These are phyloP conservation scores for Ecliptopera silaceata DNA, from an alignment of 2,888 invertebrate genomes.

Conservation along the genomic window DNA sequence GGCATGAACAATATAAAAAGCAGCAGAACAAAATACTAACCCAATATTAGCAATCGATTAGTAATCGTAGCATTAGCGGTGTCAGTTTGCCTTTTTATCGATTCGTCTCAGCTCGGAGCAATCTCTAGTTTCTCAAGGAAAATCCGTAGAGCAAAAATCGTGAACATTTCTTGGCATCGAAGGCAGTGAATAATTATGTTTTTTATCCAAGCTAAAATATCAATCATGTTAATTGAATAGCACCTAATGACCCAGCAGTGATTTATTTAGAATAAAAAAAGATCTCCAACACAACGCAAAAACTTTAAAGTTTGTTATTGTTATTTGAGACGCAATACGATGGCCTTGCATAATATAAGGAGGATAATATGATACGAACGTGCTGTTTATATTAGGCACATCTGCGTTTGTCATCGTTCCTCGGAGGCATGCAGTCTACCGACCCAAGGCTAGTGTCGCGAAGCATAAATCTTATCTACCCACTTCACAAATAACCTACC, in stretches of 20 bases:
- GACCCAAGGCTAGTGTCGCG: conserved; percentile 51
- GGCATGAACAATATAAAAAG: conserved; percentile 43
- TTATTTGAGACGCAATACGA: conserved; percentile 21
- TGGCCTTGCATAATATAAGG: conserved; percentile 23
- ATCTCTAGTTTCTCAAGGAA: conserved; percentile 51
- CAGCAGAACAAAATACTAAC: conserved; percentile 50
- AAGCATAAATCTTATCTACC: conserved; percentile 29
- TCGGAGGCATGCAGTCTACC: conserved; percentile 62
- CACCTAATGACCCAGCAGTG: conserved; percentile 33
- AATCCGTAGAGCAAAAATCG: conserved; percentile 33
- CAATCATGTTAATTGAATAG: conserved; percentile 42
- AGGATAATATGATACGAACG: conserved; percentile 30
- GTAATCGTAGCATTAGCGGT: conserved; percentile 47
- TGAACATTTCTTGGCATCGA: conserved; percentile 20
- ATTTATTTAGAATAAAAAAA: conserved; percentile 39
- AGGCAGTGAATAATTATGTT: conserved; percentile 31
- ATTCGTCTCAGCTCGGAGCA: conserved; percentile 58
- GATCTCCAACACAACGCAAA: conserved; percentile 41
- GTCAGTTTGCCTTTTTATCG: conserved; percentile 56
- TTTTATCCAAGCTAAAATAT: conserved; percentile 37
- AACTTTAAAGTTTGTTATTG: conserved; percentile 30
- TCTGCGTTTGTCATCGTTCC: conserved; percentile 46
- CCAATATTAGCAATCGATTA: conserved; percentile 64
- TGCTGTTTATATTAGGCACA: conserved; percentile 48
- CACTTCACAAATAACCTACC: conserved; percentile 24